These are phyloP conservation scores for Amblyteles armatorius DNA, from an alignment of 2,888 invertebrate species.

Conservation along the genomic window DNA sequence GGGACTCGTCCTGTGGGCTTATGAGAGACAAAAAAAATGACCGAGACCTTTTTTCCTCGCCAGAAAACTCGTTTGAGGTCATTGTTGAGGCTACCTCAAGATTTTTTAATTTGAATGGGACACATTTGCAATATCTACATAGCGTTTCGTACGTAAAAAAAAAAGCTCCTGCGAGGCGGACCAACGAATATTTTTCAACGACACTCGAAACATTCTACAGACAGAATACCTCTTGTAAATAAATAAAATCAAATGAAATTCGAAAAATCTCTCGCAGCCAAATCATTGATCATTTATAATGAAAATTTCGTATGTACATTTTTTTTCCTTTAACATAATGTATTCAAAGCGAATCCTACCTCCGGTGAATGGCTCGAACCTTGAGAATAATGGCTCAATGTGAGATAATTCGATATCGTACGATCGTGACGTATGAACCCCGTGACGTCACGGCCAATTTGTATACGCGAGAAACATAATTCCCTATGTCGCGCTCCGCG, in stretches of 20 bases:
- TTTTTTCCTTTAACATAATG: conserved; percentile 15
- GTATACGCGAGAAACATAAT: conserved; percentile 7
- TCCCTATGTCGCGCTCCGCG: background rate
- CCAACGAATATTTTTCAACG: conserved; percentile 63
- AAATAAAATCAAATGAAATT: conserved; percentile 18
- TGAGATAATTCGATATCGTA: conserved; percentile 57
- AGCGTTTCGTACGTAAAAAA: conserved; percentile 6
- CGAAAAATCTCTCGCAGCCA: background rate
- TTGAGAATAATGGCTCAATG: conserved; percentile 43
- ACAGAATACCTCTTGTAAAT: conserved; percentile 12
- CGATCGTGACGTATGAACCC: conserved; percentile 64
- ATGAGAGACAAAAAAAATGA: background rate
- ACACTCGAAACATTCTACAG: conserved; percentile 58
- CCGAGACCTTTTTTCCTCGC: background rate
- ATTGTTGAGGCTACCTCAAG: background rate
- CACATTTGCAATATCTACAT: conserved; percentile 26
- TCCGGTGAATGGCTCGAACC: background rate
- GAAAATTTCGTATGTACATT: background rate
- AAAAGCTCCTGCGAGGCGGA: conserved; percentile 36
- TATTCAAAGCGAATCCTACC: background rate
- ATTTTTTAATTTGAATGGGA: conserved; percentile 1
- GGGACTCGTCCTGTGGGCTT: background rate
- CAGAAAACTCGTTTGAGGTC: background rate
- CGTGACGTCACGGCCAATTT: conserved; percentile 32
- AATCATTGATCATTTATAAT: background rate